Conservation (phyloP, 2,113 vertebrate genomes). For the Xenopus laevis region DNA sequence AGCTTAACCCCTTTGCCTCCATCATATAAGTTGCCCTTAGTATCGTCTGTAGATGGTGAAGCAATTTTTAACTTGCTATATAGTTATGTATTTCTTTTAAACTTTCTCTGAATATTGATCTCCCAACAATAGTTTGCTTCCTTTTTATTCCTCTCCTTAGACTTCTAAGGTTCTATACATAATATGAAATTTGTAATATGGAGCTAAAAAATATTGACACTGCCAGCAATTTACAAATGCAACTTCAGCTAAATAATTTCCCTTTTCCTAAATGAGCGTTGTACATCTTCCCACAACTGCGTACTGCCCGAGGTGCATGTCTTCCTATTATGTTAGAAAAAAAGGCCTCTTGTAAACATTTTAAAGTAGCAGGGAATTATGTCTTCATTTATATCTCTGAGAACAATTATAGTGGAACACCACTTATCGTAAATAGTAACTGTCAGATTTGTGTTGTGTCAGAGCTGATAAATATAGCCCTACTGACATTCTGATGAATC, state of each 20-base stretch:
- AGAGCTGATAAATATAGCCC: conserved; percentile 76
- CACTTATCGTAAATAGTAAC: conserved; percentile 76
- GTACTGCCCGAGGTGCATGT: neutral
- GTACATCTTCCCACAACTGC: conserved; percentile 18
- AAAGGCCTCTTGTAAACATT: conserved; percentile 54
- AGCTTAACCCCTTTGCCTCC: too few relatives aligned
- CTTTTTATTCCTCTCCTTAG: too few relatives aligned
- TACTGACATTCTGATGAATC: conserved; percentile 76
- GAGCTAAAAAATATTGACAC: too few relatives aligned
- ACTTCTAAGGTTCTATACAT: too few relatives aligned
- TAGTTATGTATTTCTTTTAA: too few relatives aligned
- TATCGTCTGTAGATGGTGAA: too few relatives aligned
- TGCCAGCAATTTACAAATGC: neutral
- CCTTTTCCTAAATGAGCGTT: conserved; percentile 14
- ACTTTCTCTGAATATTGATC: too few relatives aligned
- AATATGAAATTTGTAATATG: too few relatives aligned
- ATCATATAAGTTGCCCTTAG: too few relatives aligned
- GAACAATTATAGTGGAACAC: conserved; percentile 70
- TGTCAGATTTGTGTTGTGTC: conserved; percentile 73
- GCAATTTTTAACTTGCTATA: too few relatives aligned
- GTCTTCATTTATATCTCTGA: conserved; percentile 71
- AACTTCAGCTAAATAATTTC: neutral
- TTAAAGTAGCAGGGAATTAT: conserved; percentile 65
- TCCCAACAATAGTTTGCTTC: too few relatives aligned
- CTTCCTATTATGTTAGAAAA: conserved; percentile 3